Base-by-base conservation (phyloP, 2,113 vertebrate genomes). In the Corydoras sp. region DNA sequence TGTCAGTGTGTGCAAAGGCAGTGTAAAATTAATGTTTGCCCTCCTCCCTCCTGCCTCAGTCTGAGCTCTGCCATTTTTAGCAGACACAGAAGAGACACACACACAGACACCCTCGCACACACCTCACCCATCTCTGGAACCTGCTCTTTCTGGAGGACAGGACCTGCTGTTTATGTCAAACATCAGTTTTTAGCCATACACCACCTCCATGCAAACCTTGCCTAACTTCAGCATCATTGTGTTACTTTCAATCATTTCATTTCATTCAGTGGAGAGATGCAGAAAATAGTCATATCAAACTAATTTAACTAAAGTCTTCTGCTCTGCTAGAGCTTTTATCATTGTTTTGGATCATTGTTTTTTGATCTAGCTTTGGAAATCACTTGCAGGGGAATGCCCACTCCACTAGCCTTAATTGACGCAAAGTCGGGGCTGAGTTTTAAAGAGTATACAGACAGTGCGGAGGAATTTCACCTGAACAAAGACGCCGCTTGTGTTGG, bases 1-100 rank as follows among this genome's bases (percentile, higher is more conserved):
- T 81, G 82, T 81, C 77, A 73, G 73, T 79, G 71, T 79, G 77
- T 76, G 76, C 81, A 79, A 75, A 76, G 77, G 63, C 77, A 73
- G 72, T 59, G 69, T 63, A 75, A 73, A 77, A 77, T 78, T 68
- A 76, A 79, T 64, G 79, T 81, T 81, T 80, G 79, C 72, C 77
- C 79, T 79, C 81, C 53, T 75, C 62, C 59, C 68, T 58, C 67
- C 69, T 48, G 56, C 69, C 62, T 54, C 59, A 35, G 49, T 67
- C 62, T 76, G 59, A 32, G 62, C 78, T 56, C 29, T 50, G 43
- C 53, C 62, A 73, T 76, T 80, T 81, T 80, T 81, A 79, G 76
- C 29, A 62, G 48, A 10, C 62, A 54, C 12, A 68, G 68, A 65
- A 58, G 67, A 69, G 56, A 50, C 62, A 50, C 51, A 18, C 51